Base-by-base conservation (phyloP, 2,888 invertebrate species). In the Acronicta alni region DNA sequence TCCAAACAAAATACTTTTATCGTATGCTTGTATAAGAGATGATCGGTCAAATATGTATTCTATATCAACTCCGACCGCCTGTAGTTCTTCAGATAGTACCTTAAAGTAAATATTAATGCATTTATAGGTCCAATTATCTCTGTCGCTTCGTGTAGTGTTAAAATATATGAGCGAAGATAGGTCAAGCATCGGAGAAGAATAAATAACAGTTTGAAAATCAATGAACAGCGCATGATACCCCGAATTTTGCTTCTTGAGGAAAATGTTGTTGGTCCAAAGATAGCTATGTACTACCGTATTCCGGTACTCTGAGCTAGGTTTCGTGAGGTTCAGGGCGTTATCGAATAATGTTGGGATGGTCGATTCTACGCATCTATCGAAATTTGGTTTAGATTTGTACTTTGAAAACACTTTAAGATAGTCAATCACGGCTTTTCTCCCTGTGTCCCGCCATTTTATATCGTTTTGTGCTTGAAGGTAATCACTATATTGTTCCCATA, bases 201-300 rank as follows among this genome's bases (percentile, higher is more conserved):
- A 97, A 12, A 97, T 85, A 0, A 95, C 92, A 45, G 97, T 90
- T 83, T 97, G 97, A 77, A 95, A 97, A 82, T 97, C 97, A 6
- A 97, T 95, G 32, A 97, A 81, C 26, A 96, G 79, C 38, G 95
- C 94, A 2, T 95, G 87, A 2, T 91, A 90, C 7, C 77, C 78
- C 0, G 87, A 85, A 30, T 88, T 75, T 15, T 84, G 63, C 3
- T 78, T 82, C 72, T 89, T 91, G 17, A 96, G 89, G 83, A 96
- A 92, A 43, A 96, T 87, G 75, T 96, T 96, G 76, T 96, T 96
- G 0, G 91, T 87, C 96, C 96, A 96, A 23, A 96, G 85, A 84
- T 96, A 96, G 0, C 95, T 93, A 77, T 96, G 96, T 1, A 94
- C 90, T 1, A 96, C 83, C 0, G 92, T 95, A 60, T 95, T 95